phyloP scores from a whole-genome alignment of 2,113 vertebrate genomes.

The Eublepharis macularius region DNA sequence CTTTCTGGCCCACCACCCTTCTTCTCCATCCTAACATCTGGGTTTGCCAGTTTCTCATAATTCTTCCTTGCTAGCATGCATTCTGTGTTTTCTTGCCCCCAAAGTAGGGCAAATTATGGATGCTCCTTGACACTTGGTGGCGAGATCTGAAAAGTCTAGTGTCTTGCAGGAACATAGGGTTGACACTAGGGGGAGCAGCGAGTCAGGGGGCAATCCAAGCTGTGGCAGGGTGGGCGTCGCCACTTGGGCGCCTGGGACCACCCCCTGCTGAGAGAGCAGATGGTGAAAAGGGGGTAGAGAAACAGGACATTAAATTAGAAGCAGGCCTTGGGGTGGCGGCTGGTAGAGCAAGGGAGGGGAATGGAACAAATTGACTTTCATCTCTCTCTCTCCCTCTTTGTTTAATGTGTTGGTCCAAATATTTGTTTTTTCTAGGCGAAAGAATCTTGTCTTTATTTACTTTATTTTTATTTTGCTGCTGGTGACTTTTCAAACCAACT shows the following conservation, averaged over 20 bases:
- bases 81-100: not conserved
- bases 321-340: not conserved
- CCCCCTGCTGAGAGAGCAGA: not conserved
- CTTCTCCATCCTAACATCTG: too few relatives aligned
- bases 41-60: not conserved
- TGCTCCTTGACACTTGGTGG: not conserved
- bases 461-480: not conserved
- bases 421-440: conserved; percentile 1
- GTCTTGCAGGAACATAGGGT: not conserved
- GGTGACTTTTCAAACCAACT: not conserved
- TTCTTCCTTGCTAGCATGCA: not conserved
- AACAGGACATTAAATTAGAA: conserved; percentile 10
- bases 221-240: not conserved
- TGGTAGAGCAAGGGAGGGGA: not conserved
- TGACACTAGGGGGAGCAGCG: not conserved
- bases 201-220: not conserved
- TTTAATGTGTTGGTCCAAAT: not conserved
- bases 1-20: not conserved
- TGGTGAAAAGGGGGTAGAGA: not conserved
- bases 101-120: accelerated
- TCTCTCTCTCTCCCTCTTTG: not conserved
- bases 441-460: not conserved
- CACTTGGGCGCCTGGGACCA: not conserved
- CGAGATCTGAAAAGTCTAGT: not conserved
- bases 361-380: not conserved